Evolutionary conservation across 2,888 invertebrate genomes (phyloP).

Genomic region (Leptarthrus brevirostris): DNA sequence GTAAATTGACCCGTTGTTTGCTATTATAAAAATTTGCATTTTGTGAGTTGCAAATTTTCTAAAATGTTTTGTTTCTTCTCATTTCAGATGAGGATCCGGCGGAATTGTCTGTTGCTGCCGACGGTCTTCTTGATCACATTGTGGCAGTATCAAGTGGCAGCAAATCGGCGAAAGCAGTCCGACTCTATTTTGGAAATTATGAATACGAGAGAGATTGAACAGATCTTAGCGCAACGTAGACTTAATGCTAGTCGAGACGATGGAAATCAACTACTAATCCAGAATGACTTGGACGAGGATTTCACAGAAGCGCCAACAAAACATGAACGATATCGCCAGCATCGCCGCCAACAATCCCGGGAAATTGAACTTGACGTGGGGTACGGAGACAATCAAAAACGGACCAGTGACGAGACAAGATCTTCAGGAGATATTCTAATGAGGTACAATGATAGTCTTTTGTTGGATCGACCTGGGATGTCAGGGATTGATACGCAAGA

Average conservation of each 20-base stretch:
- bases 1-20: neutral
- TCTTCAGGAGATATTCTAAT: conserved; percentile 59
- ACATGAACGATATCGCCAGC: conserved; percentile 68
- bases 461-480: neutral
- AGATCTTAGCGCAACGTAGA: conserved; percentile 68
- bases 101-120: conserved; percentile 46
- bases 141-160: conserved; percentile 49
- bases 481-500: conserved; percentile 65
- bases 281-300: conserved; percentile 72
- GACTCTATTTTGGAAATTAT: conserved; percentile 73
- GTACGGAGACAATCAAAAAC: conserved; percentile 23
- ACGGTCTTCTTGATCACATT: conserved; percentile 50
- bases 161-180: conserved; percentile 39
- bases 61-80: conserved; percentile 27
- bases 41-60: conserved; percentile 1
- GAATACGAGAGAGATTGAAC: conserved; percentile 72
- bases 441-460: conserved; percentile 59
- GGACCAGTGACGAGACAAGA: conserved; percentile 58
- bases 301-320: conserved; percentile 67
- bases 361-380: conserved; percentile 66
- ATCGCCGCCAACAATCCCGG: conserved; percentile 33
- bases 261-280: conserved; percentile 68
- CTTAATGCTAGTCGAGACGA: conserved; percentile 57
- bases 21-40: neutral
- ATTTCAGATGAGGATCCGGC: conserved; percentile 52